A percentile compares a stretch with the other conserved stretches of the same genome.
These are phyloP conservation scores for Drosophila ustulata DNA, from an alignment of 2,888 invertebrate species.

Conservation along the genomic window DNA sequence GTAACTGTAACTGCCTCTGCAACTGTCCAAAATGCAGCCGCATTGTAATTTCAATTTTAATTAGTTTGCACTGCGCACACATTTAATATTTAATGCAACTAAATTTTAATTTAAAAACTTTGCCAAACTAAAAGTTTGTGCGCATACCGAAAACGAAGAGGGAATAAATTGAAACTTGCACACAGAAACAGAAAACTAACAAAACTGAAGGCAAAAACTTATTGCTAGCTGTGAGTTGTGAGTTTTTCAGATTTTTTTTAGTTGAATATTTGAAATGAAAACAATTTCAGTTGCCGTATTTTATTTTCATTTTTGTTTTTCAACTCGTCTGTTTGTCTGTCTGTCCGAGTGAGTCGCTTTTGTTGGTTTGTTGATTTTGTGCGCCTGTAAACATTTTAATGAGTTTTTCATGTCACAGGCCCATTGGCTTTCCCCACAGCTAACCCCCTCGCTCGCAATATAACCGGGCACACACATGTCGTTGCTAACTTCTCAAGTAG, in stretches of 20 bases:
- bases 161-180: slow-evolving; percentile 6
- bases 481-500: slow-evolving; percentile 81
- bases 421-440: slow-evolving; percentile 45
- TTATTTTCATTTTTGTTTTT: slow-evolving; percentile 35
- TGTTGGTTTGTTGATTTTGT: slow-evolving; percentile 71
- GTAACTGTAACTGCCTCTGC: background rate
- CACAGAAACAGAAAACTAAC: slow-evolving; percentile 21
- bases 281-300: slow-evolving; percentile 65
- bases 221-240: slow-evolving; percentile 30
- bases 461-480: slow-evolving; percentile 43
- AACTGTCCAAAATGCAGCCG: slow-evolving; percentile 18
- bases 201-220: slow-evolving; percentile 38
- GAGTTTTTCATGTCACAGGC: slow-evolving; percentile 79
- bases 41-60: slow-evolving; percentile 63
- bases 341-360: slow-evolving; percentile 40
- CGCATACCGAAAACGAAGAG: background rate
- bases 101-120: slow-evolving; percentile 66
- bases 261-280: slow-evolving; percentile 71
- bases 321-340: slow-evolving; percentile 44
- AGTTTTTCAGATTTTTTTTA: slow-evolving; percentile 40
- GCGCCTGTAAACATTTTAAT: slow-evolving; percentile 81
- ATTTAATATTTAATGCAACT: slow-evolving; percentile 62
- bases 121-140: slow-evolving; percentile 29
- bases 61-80: slow-evolving; percentile 52
- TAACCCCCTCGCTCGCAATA: slow-evolving; percentile 11